Evolutionary conservation across 2,113 vertebrate species (phyloP).

Genomic region (Odontophorus gujanensis): DNA sequence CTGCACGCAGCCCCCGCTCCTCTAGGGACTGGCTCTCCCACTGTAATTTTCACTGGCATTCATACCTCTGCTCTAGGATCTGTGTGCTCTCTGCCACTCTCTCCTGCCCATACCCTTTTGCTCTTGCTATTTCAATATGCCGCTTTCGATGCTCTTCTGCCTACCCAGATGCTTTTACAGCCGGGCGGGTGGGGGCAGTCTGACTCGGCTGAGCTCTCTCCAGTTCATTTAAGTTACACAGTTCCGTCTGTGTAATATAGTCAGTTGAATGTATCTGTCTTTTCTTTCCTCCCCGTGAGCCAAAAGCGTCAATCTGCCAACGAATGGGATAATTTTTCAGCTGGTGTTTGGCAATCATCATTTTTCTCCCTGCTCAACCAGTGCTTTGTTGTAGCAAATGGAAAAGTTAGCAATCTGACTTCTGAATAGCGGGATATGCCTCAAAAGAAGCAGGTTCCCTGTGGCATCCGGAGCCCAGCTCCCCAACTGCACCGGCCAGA

Average conservation of each 20-base stretch:
- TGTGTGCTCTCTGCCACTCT: background rate
- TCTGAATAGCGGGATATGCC: constrained; percentile 52
- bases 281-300: constrained; percentile 63
- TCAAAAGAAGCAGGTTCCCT: constrained; percentile 61
- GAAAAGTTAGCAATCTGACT: constrained; percentile 61
- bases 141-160: constrained; percentile 28
- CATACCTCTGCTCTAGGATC: background rate
- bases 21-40: background rate
- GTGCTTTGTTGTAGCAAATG: constrained; percentile 60
- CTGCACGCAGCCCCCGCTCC: background rate
- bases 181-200: background rate
- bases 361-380: constrained; percentile 61
- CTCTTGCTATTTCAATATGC: constrained; percentile 23
- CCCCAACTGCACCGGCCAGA: constrained; percentile 24
- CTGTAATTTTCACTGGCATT: background rate
- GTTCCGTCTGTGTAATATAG: constrained; percentile 61
- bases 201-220: constrained; percentile 40
- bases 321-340: constrained; percentile 68
- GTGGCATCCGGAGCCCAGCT: constrained; percentile 26
- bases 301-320: constrained; percentile 62
- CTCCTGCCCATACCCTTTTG: constrained; percentile 11
- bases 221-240: constrained; percentile 66
- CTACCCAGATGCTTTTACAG: constrained; percentile 44
- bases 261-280: constrained; percentile 63
- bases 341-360: constrained; percentile 49